Percentiles rank a stretch among this genome's conserved stretches.
Conservation (phyloP, 2,888 invertebrate species). For the Fragum whitleyi region DNA sequence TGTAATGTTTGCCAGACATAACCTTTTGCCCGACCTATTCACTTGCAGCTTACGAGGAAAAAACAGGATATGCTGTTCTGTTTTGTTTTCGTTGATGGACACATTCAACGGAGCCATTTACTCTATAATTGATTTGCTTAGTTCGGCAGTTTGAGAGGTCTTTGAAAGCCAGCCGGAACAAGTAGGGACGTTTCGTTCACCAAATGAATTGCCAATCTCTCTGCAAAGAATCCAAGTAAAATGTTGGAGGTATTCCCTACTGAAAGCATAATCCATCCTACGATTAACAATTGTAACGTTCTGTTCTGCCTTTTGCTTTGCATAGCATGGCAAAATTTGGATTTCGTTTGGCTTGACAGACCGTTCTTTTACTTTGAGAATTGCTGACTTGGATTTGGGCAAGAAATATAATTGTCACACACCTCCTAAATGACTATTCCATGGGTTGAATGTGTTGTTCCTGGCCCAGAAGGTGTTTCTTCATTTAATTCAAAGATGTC, state of each 20-base stretch:
- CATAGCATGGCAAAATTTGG: constrained; percentile 40
- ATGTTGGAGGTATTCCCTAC: background rate
- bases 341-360: constrained; percentile 24
- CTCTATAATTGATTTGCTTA: constrained; percentile 33
- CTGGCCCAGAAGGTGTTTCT: constrained; percentile 48
- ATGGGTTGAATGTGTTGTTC: constrained; percentile 53
- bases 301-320: constrained; percentile 40
- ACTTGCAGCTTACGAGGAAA: constrained; percentile 36
- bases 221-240: constrained; percentile 39
- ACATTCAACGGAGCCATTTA: constrained; percentile 52
- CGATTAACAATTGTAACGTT: constrained; percentile 6
- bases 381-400: background rate
- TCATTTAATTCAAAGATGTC: constrained; percentile 61
- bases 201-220: constrained; percentile 23
- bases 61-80: constrained; percentile 55
- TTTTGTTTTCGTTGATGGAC: constrained; percentile 52
- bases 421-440: constrained; percentile 54
- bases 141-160: constrained; percentile 20
- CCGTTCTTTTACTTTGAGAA: background rate
- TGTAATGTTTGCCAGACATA: constrained; percentile 50
- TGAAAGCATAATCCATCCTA: constrained; percentile 7
- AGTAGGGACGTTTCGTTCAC: constrained; percentile 26
- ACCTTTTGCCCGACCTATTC: constrained; percentile 48
- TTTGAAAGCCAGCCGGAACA: constrained; percentile 48
- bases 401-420: no score